Evolutionary conservation across 2,888 invertebrate genomes (phyloP).

Genomic region (Hirtodrosophila alboralis): DNA sequence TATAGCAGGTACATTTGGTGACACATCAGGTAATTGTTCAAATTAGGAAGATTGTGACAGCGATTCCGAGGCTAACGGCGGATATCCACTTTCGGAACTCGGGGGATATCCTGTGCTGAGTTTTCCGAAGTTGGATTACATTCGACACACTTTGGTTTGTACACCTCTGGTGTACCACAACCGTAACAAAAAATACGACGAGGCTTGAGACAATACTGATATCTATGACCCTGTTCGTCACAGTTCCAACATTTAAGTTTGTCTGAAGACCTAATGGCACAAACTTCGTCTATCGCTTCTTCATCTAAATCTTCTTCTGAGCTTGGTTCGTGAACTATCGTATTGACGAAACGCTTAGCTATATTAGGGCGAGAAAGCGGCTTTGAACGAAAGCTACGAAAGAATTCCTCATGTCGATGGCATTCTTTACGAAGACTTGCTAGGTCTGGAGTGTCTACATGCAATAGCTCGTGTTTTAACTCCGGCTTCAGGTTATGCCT

Average conservation of each 20-base stretch:
- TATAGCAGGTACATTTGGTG: background rate
- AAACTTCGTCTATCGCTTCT: background rate
- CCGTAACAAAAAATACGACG: constrained; percentile 10
- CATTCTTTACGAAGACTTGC: constrained; percentile 6
- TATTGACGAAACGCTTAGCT: no score
- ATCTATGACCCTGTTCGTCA: constrained; percentile 5
- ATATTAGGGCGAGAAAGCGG: no score
- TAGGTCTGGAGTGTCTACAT: constrained; percentile 1
- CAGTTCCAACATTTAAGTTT: background rate
- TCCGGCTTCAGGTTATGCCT: no score
- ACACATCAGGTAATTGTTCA: background rate
- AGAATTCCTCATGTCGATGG: constrained; percentile 11
- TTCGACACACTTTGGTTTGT: constrained; percentile 12
- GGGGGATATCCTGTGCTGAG: constrained; percentile 2
- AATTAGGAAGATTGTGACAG: no score
- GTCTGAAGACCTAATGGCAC: background rate
- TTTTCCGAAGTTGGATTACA: constrained; percentile 3
- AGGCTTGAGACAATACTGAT: constrained; percentile 7
- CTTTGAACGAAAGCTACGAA: background rate
- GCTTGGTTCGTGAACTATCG: background rate
- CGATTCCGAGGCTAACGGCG: background rate
- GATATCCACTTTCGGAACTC: no score
- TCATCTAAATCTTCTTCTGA: background rate
- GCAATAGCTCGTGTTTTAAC: constrained; percentile 6
- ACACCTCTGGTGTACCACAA: background rate